phyloP scores from a whole-genome alignment of 2,113 vertebrate genomes.

The Silurus asotus region DNA sequence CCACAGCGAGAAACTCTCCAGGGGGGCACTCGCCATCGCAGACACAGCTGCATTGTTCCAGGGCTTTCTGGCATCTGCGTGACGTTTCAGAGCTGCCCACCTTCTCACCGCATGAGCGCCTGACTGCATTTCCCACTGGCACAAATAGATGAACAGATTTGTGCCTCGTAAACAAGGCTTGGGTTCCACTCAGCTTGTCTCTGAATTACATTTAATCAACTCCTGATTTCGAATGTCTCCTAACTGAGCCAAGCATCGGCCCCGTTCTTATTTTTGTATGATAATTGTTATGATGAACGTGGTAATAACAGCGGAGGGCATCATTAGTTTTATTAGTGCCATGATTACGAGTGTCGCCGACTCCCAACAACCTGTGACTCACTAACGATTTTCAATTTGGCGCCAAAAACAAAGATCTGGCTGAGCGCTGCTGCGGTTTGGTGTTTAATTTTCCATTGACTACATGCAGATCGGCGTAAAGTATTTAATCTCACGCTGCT shows the following conservation, averaged over 20 bases:
- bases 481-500: background rate
- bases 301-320: slow-evolving; percentile 32
- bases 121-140: slow-evolving; percentile 48
- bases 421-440: background rate
- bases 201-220: slow-evolving; percentile 49
- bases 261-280: slow-evolving; percentile 33
- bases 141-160: slow-evolving; percentile 55
- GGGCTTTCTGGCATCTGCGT: slow-evolving; percentile 37
- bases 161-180: slow-evolving; percentile 41
- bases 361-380: slow-evolving; percentile 38
- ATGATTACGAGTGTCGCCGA: slow-evolving; percentile 23
- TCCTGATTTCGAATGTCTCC: slow-evolving; percentile 43
- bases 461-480: background rate
- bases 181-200: slow-evolving; percentile 44
- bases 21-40: slow-evolving; percentile 35
- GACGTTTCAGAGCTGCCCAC: slow-evolving; percentile 38
- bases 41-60: slow-evolving; percentile 47
- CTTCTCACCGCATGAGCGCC: slow-evolving; percentile 19
- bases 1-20: slow-evolving; percentile 42
- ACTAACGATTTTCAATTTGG: slow-evolving; percentile 13
- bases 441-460: slow-evolving; percentile 1
- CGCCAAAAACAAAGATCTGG: slow-evolving; percentile 15
- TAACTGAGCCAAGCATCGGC: slow-evolving; percentile 6
- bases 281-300: slow-evolving; percentile 41
- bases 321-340: slow-evolving; percentile 36